phyloP scores from a whole-genome alignment of 2,113 vertebrate genomes.

The Passer domesticus region DNA sequence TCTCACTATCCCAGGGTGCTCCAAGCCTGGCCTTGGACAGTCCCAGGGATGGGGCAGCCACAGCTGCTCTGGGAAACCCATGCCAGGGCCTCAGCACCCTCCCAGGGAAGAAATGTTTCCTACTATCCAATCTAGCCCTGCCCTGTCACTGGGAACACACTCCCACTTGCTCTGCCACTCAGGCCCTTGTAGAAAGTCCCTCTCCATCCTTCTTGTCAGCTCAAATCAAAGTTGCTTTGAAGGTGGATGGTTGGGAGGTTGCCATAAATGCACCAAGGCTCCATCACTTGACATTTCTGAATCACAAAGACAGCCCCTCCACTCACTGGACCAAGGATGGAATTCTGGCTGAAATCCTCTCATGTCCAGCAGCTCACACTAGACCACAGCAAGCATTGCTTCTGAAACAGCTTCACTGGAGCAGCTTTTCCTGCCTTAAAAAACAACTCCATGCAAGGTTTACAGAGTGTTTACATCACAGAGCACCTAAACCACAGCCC shows the following conservation, averaged over 20 bases:
- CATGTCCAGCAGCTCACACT: background rate
- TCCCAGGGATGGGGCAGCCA: background rate
- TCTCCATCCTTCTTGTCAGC: background rate
- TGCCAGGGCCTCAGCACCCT: background rate
- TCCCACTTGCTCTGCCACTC: background rate
- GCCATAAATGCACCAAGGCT: background rate
- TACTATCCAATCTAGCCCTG: background rate
- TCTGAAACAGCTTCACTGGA: background rate
- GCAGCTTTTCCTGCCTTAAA: background rate
- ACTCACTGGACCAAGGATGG: accelerated
- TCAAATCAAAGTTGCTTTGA: background rate
- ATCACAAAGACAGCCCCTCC: background rate
- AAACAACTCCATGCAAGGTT: background rate
- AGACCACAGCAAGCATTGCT: background rate
- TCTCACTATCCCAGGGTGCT: accelerated
- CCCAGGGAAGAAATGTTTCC: background rate
- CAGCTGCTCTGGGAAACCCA: background rate
- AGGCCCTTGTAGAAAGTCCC: background rate
- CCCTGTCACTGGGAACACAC: background rate
- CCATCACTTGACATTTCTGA: background rate
- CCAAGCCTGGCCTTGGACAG: background rate
- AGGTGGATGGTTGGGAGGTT: background rate
- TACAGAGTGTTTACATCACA: background rate
- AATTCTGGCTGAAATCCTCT: background rate
- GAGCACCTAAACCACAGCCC: background rate